Conservation (phyloP, 2,888 invertebrate genomes). For the Amphipyra berbera region DNA sequence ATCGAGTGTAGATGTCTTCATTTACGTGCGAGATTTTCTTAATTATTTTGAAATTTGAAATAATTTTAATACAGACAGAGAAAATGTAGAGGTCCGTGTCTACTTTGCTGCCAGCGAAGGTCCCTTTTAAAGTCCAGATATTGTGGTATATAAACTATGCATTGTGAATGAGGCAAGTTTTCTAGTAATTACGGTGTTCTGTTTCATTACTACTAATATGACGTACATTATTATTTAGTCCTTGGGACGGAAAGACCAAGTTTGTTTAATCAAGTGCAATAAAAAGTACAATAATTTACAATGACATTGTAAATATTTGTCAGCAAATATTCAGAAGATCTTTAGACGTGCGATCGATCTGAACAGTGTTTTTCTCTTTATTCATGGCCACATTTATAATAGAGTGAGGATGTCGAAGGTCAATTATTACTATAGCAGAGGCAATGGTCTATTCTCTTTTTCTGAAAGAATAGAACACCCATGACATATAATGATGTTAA, state of each 20-base stretch:
- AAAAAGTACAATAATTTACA: conserved; percentile 13
- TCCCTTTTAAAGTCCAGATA: no score
- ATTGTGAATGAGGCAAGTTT: neutral
- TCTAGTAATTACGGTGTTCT: neutral
- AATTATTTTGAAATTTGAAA: no score
- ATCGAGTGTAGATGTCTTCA: no score
- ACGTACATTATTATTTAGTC: neutral
- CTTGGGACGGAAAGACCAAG: conserved; percentile 1
- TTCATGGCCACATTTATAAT: conserved; percentile 14
- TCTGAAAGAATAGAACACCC: no score
- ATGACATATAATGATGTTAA: no score
- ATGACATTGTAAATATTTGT: conserved; percentile 29
- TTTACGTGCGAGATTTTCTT: no score
- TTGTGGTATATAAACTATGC: no score
- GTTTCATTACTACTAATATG: neutral
- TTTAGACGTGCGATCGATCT: neutral
- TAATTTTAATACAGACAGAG: no score
- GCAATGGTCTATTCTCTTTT: no score
- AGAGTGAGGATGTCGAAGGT: conserved; percentile 19
- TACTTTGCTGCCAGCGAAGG: no score
- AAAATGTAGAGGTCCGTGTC: no score
- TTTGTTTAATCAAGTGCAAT: conserved; percentile 39
- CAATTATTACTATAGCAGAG: neutral
- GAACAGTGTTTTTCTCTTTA: conserved; percentile 11
- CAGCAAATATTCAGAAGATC: neutral